phyloP scores from a whole-genome alignment of 2,888 invertebrate genomes.

The Platynereis dumerilii region DNA sequence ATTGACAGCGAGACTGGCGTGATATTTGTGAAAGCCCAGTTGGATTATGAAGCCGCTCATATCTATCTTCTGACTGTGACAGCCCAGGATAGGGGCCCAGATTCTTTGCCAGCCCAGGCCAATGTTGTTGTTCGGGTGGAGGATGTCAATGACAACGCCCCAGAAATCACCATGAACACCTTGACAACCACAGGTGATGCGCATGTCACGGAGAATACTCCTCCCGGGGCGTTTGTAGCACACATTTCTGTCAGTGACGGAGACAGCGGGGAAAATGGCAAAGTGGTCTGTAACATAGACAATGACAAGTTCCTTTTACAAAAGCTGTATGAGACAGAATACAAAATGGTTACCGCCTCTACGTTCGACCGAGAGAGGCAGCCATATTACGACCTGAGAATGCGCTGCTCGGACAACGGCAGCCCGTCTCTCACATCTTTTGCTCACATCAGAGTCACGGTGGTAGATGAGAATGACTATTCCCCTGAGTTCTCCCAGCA shows the following conservation, averaged over 20 bases:
- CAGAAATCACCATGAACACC: slow-evolving; percentile 81
- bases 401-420: slow-evolving; percentile 32
- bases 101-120: slow-evolving; percentile 80
- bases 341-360: slow-evolving; percentile 27
- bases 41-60: slow-evolving; percentile 32
- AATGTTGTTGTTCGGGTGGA: slow-evolving; percentile 65
- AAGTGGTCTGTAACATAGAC: slow-evolving; percentile 39
- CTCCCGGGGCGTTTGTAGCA: slow-evolving; percentile 34
- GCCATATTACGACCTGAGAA: slow-evolving; percentile 26
- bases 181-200: slow-evolving; percentile 77
- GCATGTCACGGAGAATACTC: slow-evolving; percentile 43
- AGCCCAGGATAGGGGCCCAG: slow-evolving; percentile 50
- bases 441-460: slow-evolving; percentile 18
- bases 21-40: slow-evolving; percentile 19
- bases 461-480: slow-evolving; percentile 36
- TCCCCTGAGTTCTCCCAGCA: slow-evolving; percentile 29
- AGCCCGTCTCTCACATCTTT: slow-evolving; percentile 24
- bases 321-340: slow-evolving; percentile 25
- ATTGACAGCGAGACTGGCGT: slow-evolving; percentile 26
- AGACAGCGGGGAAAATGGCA: slow-evolving; percentile 30
- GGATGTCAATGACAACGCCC: slow-evolving; percentile 87
- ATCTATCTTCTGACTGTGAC: slow-evolving; percentile 29
- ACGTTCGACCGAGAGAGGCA: slow-evolving; percentile 32
- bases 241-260: slow-evolving; percentile 34
- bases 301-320: slow-evolving; percentile 49